These are phyloP conservation scores for Carpatolechia fugitivella DNA, from an alignment of 2,888 invertebrate species.

Conservation along the genomic window DNA sequence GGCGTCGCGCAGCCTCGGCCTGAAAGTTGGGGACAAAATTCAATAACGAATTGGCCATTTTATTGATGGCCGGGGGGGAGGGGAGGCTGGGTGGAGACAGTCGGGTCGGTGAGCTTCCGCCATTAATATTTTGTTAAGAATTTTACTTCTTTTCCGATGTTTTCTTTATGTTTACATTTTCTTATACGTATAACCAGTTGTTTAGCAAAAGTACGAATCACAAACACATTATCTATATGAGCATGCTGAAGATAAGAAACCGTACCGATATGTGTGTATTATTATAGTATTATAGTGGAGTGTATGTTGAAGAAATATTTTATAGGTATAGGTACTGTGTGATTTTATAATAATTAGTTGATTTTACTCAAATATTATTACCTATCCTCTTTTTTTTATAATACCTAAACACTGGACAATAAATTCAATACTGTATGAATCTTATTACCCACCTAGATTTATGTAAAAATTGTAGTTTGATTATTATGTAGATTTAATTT, in stretches of 20 bases:
- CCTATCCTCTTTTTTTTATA: too few species aligned
- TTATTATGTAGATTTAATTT: neutral
- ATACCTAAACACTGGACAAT: too few species aligned
- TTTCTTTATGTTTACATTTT: constrained; percentile 26
- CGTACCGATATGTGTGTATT: constrained; percentile 19
- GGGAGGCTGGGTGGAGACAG: constrained; percentile 75
- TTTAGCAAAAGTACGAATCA: constrained; percentile 7
- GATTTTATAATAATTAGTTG: neutral
- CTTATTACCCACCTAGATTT: neutral
- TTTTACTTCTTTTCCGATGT: constrained; percentile 41
- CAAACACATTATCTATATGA: constrained; percentile 27
- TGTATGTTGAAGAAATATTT: too few species aligned
- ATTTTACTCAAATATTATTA: too few species aligned
- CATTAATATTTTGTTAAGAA: constrained; percentile 59
- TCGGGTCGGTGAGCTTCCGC: constrained; percentile 68
- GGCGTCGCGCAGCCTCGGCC: constrained; percentile 72
- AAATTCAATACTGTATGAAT: neutral
- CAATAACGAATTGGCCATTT: constrained; percentile 80
- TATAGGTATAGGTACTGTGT: constrained; percentile 3
- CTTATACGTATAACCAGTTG: constrained; percentile 15
- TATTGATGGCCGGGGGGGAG: constrained; percentile 78
- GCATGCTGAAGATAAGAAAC: constrained; percentile 34
- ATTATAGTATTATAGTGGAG: too few species aligned
- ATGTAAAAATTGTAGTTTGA: neutral
- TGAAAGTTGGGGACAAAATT: constrained; percentile 73